A percentile compares a stretch with the other conserved stretches of the same genome.
phyloP scores from a whole-genome alignment of 2,888 invertebrate species.

The Omphaloscelis lunosa region DNA sequence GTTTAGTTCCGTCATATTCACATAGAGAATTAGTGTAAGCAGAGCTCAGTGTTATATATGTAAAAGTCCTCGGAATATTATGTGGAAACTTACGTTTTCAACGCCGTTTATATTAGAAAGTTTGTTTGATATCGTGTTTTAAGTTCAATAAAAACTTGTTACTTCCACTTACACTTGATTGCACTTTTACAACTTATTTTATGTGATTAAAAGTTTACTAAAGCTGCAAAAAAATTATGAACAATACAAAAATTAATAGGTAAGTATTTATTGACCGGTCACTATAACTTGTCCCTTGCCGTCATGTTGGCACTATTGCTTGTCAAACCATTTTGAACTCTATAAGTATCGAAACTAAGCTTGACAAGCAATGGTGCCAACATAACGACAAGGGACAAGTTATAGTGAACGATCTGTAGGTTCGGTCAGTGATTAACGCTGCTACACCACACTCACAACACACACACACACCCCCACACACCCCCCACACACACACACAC shows the following conservation, averaged over 20 bases:
- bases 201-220: background rate
- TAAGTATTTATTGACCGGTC: too few species aligned
- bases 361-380: too few species aligned
- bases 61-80: conserved; percentile 46
- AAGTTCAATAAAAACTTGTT: conserved; percentile 4
- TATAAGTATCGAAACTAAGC: too few species aligned
- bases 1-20: conserved; percentile 39
- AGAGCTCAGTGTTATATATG: conserved; percentile 46
- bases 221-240: background rate
- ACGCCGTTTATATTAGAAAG: conserved; percentile 10
- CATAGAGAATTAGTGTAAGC: conserved; percentile 47
- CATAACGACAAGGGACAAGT: too few species aligned
- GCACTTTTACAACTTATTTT: background rate
- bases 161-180: background rate
- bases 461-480: too few species aligned
- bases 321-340: too few species aligned
- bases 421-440: too few species aligned
- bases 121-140: conserved; percentile 13
- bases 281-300: too few species aligned
- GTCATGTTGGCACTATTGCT: too few species aligned
- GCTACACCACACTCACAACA: too few species aligned
- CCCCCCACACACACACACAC: too few species aligned
- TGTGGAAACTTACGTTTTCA: conserved; percentile 30
- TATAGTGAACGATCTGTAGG: too few species aligned
- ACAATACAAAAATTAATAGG: background rate